Evolutionary conservation across 92 coral and sea anemone genomes (phyloP).

Genomic region (Anthopleura xanthogrammica): DNA sequence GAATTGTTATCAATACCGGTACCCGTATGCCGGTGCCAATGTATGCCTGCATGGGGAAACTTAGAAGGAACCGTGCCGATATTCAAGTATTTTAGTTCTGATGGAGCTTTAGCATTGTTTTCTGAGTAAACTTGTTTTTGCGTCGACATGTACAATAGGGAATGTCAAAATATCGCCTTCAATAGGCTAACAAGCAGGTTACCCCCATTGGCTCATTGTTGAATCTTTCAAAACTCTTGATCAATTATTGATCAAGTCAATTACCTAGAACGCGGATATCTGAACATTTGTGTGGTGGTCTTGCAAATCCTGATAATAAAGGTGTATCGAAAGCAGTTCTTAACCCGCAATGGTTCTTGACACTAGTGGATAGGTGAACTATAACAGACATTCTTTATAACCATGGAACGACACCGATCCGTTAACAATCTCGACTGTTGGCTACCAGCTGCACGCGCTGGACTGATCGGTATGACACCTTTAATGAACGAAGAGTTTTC

Average conservation of each 20-base stretch:
- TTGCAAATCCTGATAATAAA: background rate
- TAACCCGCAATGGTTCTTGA: background rate
- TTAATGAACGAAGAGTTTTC: conserved; percentile 51
- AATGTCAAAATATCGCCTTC: conserved; percentile 7
- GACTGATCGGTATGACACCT: conserved; percentile 80
- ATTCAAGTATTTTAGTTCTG: background rate
- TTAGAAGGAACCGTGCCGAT: background rate
- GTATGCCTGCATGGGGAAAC: background rate
- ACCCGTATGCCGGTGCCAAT: background rate
- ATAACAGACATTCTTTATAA: background rate
- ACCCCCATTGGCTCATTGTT: conserved; percentile 6
- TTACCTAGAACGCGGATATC: conserved; percentile 18
- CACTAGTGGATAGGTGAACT: background rate
- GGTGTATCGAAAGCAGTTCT: background rate
- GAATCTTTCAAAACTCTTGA: conserved; percentile 3
- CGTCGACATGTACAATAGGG: background rate
- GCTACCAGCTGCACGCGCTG: conserved; percentile 72
- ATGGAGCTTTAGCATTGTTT: background rate
- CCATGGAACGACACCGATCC: conserved; percentile 25
- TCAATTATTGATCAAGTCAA: conserved; percentile 29
- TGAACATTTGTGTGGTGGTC: background rate
- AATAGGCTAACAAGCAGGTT: background rate
- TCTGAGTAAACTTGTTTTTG: background rate
- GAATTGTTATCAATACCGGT: background rate
- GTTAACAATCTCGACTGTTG: conserved; percentile 55